A percentile compares a stretch with the other conserved stretches of the same genome.
Evolutionary conservation across 1,140 invertebrate genomes (phyloP).

Genomic region (Camponotus vicinus): DNA sequence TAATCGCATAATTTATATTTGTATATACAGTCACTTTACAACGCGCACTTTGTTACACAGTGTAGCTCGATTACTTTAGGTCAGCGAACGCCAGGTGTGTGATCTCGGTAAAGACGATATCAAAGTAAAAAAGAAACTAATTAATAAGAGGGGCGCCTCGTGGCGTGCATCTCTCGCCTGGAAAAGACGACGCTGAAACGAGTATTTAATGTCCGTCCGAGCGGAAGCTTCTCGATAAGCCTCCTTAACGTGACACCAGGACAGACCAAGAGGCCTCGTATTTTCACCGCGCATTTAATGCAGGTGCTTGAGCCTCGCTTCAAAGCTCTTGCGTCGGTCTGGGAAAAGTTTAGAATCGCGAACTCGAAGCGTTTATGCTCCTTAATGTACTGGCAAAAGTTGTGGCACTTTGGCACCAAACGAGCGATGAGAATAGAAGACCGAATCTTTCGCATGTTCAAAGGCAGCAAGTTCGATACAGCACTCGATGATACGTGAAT

Average conservation of each 20-base stretch:
- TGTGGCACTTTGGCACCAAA: background rate
- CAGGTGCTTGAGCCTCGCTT: background rate
- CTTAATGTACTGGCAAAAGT: background rate
- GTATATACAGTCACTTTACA: slow-evolving; percentile 86
- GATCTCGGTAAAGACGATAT: slow-evolving; percentile 79
- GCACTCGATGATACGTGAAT: slow-evolving; percentile 43
- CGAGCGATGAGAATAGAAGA: slow-evolving; percentile 1
- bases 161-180: slow-evolving; percentile 58
- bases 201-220: slow-evolving; percentile 45
- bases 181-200: slow-evolving; percentile 58
- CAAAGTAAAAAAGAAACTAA: slow-evolving; percentile 81
- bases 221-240: slow-evolving; percentile 48
- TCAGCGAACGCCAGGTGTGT: slow-evolving; percentile 73
- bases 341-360: background rate
- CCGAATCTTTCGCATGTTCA: slow-evolving; percentile 11
- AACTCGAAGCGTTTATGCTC: background rate
- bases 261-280: slow-evolving; percentile 25
- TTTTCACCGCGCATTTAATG: slow-evolving; percentile 19
- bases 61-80: slow-evolving; percentile 78
- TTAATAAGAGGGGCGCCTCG: slow-evolving; percentile 72
- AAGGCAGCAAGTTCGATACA: slow-evolving; percentile 57
- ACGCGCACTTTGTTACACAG: slow-evolving; percentile 82
- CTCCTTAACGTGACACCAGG: slow-evolving; percentile 16
- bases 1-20: slow-evolving; percentile 85
- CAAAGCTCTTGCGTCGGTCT: background rate